These are phyloP conservation scores for Cataglyphis cursor DNA, from an alignment of 2,888 invertebrate genomes.

Conservation along the genomic window DNA sequence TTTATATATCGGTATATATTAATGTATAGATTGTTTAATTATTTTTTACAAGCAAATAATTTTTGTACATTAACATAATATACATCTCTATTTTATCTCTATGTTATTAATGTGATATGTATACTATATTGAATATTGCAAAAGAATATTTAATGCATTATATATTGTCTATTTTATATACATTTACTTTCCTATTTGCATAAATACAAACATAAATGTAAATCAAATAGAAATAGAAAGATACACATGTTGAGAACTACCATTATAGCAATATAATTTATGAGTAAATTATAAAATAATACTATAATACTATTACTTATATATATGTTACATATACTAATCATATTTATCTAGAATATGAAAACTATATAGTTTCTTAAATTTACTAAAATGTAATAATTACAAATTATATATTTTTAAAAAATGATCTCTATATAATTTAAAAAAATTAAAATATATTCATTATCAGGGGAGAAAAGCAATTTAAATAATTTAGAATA, in stretches of 20 bases:
- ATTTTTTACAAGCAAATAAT: constrained; percentile 13
- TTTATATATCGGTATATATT: constrained; percentile 30
- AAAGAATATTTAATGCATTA: constrained; percentile 4
- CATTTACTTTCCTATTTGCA: not conserved
- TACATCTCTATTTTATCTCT: constrained; percentile 21
- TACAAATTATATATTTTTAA: constrained; percentile 1
- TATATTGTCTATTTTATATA: not conserved
- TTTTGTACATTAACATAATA: constrained; percentile 18
- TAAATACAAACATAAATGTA: not conserved
- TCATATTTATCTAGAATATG: not conserved
- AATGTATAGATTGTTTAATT: constrained; percentile 10
- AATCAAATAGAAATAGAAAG: not conserved
- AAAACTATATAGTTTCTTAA: not conserved
- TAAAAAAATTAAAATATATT: not conserved
- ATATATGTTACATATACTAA: not conserved
- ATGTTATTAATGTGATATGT: constrained; percentile 19
- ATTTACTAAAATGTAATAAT: not conserved
- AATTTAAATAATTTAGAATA: not conserved
- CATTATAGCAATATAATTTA: not conserved
- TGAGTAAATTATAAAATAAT: not conserved
- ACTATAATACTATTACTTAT: not conserved
- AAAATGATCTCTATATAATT: not conserved
- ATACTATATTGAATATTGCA: constrained; percentile 37
- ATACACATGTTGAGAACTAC: too few relatives aligned
- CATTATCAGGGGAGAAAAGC: not conserved